Conservation (phyloP, 2,113 vertebrate genomes). For the Ariopsis seemanni region DNA sequence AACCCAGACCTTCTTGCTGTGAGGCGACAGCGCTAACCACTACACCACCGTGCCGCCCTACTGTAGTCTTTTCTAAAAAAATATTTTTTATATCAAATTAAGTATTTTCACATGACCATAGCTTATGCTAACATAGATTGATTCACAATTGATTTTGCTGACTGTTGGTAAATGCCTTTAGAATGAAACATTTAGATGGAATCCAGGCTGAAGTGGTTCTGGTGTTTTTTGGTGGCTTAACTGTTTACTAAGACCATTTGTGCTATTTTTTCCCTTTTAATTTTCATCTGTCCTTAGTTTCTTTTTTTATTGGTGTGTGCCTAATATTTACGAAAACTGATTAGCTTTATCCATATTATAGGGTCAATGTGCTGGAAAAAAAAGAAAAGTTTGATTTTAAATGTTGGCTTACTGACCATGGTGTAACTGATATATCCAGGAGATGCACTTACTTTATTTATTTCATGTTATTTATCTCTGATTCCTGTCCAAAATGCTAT, state of each 20-base stretch:
- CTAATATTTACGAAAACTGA: neutral
- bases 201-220: neutral
- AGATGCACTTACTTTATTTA: neutral
- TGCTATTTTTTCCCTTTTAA: neutral
- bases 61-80: too few relatives aligned
- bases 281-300: neutral
- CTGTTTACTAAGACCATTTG: neutral
- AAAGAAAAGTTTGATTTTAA: neutral
- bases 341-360: neutral
- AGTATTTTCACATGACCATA: neutral
- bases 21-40: too few relatives aligned
- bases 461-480: conserved; percentile 12
- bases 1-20: too few relatives aligned
- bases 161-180: neutral
- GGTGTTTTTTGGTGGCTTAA: neutral
- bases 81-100: neutral
- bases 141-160: neutral
- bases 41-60: too few relatives aligned
- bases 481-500: conserved; percentile 27
- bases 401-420: neutral
- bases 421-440: neutral
- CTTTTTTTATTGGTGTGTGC: neutral
- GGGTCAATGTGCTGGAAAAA: neutral
- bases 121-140: neutral
- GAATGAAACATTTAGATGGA: neutral